phyloP scores from a whole-genome alignment of 2,888 invertebrate genomes.

The Polydrusus cervinus region DNA sequence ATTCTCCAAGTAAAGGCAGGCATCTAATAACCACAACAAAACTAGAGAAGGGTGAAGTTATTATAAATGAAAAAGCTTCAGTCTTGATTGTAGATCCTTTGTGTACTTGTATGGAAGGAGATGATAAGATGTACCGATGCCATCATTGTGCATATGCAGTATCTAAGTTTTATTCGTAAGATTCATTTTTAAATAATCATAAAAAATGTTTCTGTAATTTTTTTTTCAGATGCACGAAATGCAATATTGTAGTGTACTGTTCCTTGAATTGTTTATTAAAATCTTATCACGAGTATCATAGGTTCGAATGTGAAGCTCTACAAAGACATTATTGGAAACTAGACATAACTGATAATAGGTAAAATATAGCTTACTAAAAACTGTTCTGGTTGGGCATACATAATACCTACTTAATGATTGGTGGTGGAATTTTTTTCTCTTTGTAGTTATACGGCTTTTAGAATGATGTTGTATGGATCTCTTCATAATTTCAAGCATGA shows the following conservation, averaged over 20 bases:
- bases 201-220: neutral
- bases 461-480: conserved; percentile 61
- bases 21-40: conserved; percentile 51
- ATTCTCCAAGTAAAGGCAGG: conserved; percentile 50
- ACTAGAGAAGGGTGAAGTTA: conserved; percentile 50
- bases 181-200: neutral
- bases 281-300: conserved; percentile 58
- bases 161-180: conserved; percentile 58
- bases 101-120: conserved; percentile 54
- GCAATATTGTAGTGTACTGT: conserved; percentile 60
- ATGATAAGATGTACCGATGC: conserved; percentile 56
- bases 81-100: conserved; percentile 59
- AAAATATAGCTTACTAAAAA: neutral
- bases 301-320: conserved; percentile 61
- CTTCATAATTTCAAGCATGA: conserved; percentile 54
- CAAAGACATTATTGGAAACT: conserved; percentile 61
- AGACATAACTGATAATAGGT: conserved; percentile 57
- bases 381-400: neutral
- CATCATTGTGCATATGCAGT: conserved; percentile 59
- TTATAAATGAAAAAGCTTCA: conserved; percentile 59
- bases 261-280: conserved; percentile 53
- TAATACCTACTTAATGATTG: no score
- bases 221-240: conserved; percentile 56
- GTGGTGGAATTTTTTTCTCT: neutral
- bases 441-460: conserved; percentile 58